Base-by-base conservation (phyloP, 2,113 vertebrate species). In the Brachyistius frenatus region DNA sequence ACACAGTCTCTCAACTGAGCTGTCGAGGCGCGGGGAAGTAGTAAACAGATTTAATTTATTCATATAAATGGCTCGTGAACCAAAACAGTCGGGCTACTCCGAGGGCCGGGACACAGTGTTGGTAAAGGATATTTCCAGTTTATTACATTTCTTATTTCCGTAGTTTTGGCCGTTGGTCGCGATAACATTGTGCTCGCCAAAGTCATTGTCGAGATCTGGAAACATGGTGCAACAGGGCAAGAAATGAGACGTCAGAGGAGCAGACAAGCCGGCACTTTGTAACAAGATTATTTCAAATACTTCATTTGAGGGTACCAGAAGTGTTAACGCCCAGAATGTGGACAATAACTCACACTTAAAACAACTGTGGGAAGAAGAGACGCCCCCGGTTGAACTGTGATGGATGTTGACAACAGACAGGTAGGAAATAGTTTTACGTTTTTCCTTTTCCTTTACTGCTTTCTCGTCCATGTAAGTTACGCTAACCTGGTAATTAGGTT, bases 11-110 rank as follows among this genome's bases (percentile, higher is more conserved):
- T 88, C 78, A 73, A 82, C 85, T 69, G 84, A 91, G 88, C 88
- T 75, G 81, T 81, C 83, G 79, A 66, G 75, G 77, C 55, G 47
- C 66, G 47, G 69, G 70, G 61, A 83, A 86, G 83, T 69, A 80
- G 86, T 84, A 92, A 90, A 92, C 85, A 83, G 6, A 83, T 88
- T 85, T 84, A 89, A 89, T 90, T 84, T 87, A 91, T 88, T 90
- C 80, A 83, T 87, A 83, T 80, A 86, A 86, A 86, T 87, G 83
- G 65, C 80, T 87, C 50, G 71, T 80, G 88, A 88, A 87, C 66
- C 69, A 83, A 87, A 90, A 86, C 89, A 85, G 74, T 74, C 63
- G 60, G 67, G 81, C 64, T 72, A 83, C 87, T 83, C 47, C 8
- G 66, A 66, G 81, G 66, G 33, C 9, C 4, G 30, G 73, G 23